Conservation (phyloP, 2,888 invertebrate genomes). For the Trimorus sp. region DNA sequence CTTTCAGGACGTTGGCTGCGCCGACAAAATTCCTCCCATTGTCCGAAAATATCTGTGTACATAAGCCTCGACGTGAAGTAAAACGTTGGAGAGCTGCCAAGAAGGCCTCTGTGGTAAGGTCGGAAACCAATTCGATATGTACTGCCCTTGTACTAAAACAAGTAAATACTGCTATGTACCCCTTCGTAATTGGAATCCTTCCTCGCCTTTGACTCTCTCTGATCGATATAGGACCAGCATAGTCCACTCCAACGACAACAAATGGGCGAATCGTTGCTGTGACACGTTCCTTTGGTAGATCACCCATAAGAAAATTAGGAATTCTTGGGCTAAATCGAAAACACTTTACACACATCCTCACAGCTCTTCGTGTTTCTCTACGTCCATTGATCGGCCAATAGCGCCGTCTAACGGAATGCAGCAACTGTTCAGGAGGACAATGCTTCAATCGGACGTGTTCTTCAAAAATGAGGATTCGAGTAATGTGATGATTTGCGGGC, state of each 20-base stretch:
- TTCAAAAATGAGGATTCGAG: neutral
- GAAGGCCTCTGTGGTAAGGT: constrained; percentile 53
- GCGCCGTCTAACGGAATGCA: neutral
- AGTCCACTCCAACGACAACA: neutral
- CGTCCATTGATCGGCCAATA: constrained; percentile 20
- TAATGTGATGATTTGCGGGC: constrained; percentile 16
- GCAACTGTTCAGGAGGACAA: constrained; percentile 20
- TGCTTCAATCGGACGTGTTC: constrained; percentile 18
- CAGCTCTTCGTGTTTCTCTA: neutral
- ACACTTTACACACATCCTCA: neutral
- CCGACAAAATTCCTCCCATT: constrained; percentile 9
- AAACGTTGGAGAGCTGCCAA: neutral
- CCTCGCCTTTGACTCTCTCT: constrained; percentile 35
- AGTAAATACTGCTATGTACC: constrained; percentile 50
- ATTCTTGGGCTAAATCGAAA: constrained; percentile 3
- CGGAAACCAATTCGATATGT: constrained; percentile 56
- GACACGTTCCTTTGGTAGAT: constrained; percentile 6
- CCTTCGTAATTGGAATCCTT: neutral
- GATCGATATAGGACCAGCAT: neutral
- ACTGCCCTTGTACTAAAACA: constrained; percentile 2
- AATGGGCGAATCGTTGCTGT: neutral
- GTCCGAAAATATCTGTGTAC: constrained; percentile 5
- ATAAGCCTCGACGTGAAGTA: neutral
- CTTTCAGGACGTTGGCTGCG: neutral
- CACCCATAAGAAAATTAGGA: neutral